These are phyloP conservation scores for Crypturellus tataupa DNA, from an alignment of 2,797 vertebrate genomes.

Conservation along the genomic window DNA sequence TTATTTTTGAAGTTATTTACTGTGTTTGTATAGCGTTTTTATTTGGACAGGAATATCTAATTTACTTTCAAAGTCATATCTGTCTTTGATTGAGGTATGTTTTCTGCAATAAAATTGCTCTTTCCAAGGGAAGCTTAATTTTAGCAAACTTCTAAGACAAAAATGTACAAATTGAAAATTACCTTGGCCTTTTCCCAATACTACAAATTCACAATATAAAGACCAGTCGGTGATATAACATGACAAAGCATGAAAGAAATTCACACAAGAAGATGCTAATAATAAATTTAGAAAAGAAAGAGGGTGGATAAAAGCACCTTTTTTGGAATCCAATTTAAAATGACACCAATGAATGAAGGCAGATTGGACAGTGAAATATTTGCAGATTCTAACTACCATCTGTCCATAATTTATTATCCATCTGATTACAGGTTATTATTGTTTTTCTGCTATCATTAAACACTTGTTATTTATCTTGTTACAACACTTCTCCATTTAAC, in stretches of 20 bases:
- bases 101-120: neutral
- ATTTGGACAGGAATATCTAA: slow-evolving; percentile 14
- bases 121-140: neutral
- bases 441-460: slow-evolving; percentile 42
- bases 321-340: slow-evolving; percentile 1
- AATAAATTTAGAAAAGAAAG: neutral
- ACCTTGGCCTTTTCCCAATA: neutral
- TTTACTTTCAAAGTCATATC: slow-evolving; percentile 30
- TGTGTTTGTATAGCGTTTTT: slow-evolving; percentile 45
- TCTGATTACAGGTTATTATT: slow-evolving; percentile 52
- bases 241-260: neutral
- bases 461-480: slow-evolving; percentile 53
- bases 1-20: slow-evolving; percentile 14
- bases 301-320: neutral
- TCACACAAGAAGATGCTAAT: neutral
- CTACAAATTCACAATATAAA: neutral
- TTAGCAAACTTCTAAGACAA: neutral
- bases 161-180: neutral
- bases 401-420: slow-evolving; percentile 67
- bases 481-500: slow-evolving; percentile 36
- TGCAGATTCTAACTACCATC: slow-evolving; percentile 63
- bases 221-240: neutral
- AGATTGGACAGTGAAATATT: slow-evolving; percentile 59
- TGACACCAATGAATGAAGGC: slow-evolving; percentile 18
- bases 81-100: neutral